Percentiles rank a stretch among this genome's conserved stretches.
phyloP scores from a whole-genome alignment of 2,888 invertebrate species.

The Geotrupes spiniger region DNA sequence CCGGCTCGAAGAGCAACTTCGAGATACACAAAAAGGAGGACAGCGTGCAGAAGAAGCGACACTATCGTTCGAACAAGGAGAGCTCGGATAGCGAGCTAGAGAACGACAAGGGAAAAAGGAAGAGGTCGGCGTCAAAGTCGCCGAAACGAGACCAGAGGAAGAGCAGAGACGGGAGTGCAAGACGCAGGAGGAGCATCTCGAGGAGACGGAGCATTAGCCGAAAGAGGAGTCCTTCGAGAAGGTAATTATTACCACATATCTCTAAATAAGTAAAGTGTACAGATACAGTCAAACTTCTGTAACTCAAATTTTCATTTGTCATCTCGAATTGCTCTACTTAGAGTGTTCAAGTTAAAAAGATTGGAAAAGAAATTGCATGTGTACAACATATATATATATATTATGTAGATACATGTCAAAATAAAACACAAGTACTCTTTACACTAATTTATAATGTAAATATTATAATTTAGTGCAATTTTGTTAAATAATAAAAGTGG shows the following conservation, averaged over 20 bases:
- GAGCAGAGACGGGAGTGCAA: constrained; percentile 52
- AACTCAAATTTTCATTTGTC: no score
- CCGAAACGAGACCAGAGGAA: constrained; percentile 37
- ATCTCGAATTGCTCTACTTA: no score
- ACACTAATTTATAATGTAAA: no score
- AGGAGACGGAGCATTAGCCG: constrained; percentile 41
- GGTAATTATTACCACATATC: constrained; percentile 38
- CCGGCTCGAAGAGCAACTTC: constrained; percentile 55
- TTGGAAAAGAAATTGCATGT: no score
- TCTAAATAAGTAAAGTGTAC: no score
- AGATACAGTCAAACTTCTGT: no score
- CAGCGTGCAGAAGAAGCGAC: constrained; percentile 82
- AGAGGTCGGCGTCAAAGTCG: constrained; percentile 40
- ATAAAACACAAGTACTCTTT: no score
- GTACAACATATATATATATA: no score
- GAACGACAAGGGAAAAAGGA: constrained; percentile 42
- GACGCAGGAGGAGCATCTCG: constrained; percentile 48
- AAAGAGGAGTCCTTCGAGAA: constrained; percentile 46
- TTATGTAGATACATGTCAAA: no score
- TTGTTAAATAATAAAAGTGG: no score
- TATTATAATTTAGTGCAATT: no score
- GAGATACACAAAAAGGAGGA: constrained; percentile 75
- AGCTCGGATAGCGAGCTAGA: constrained; percentile 65
- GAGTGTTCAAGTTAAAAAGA: no score
- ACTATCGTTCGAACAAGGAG: constrained; percentile 83